A percentile compares a stretch with the other conserved stretches of the same genome.
Evolutionary conservation across 2,888 invertebrate species (phyloP).

Genomic region (Entomobrya proxima): DNA sequence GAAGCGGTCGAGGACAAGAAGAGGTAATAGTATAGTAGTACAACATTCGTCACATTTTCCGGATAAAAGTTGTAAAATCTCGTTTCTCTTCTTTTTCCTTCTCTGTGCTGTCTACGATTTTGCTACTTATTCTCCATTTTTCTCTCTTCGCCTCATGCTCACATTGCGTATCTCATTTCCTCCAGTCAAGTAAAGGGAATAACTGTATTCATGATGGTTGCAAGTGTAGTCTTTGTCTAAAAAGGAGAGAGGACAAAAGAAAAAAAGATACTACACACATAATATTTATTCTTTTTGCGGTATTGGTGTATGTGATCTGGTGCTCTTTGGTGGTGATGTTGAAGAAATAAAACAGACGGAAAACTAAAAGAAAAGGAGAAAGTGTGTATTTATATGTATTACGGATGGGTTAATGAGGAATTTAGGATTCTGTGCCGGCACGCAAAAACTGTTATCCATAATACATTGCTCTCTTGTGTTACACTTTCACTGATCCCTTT

Average conservation of each 20-base stretch:
- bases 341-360: conserved; percentile 46
- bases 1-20: background rate
- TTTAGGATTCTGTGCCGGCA: conserved; percentile 67
- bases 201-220: conserved; percentile 19
- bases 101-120: background rate
- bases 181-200: conserved; percentile 39
- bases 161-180: conserved; percentile 46
- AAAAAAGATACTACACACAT: background rate
- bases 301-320: background rate
- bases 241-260: background rate
- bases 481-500: conserved; percentile 50
- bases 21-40: conserved; percentile 5
- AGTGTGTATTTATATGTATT: conserved; percentile 50
- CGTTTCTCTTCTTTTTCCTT: background rate
- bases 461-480: conserved; percentile 63
- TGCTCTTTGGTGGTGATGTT: background rate
- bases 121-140: background rate
- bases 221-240: background rate
- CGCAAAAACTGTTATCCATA: conserved; percentile 64
- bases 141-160: background rate
- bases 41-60: conserved; percentile 62
- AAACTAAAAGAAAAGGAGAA: conserved; percentile 24
- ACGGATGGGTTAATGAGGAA: conserved; percentile 66
- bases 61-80: conserved; percentile 65
- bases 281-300: background rate